Conservation (phyloP, 2,797 vertebrate genomes). For the Ambastaia sidthimunki region DNA sequence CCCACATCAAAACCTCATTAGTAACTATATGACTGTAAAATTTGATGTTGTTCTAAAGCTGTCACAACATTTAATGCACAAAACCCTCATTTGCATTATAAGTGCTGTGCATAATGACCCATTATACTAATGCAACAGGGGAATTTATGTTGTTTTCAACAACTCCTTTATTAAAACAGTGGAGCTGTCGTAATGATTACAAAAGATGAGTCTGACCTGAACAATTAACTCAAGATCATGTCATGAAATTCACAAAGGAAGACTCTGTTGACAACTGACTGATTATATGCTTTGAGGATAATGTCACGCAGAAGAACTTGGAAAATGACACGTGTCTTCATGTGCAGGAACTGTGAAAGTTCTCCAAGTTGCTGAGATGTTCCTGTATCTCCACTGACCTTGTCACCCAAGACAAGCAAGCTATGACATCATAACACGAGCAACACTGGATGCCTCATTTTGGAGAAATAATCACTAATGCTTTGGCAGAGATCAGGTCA, state of each 20-base stretch:
- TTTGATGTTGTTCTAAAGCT: slow-evolving; percentile 49
- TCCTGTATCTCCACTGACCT: slow-evolving; percentile 43
- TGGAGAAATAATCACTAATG: slow-evolving; percentile 50
- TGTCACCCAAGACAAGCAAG: slow-evolving; percentile 42
- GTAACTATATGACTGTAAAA: slow-evolving; percentile 42
- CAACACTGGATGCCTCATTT: slow-evolving; percentile 49
- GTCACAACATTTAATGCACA: slow-evolving; percentile 46
- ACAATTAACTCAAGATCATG: slow-evolving; percentile 38
- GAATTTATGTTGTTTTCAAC: slow-evolving; percentile 44
- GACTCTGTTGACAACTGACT: not conserved
- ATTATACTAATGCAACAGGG: slow-evolving; percentile 34
- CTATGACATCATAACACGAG: slow-evolving; percentile 51
- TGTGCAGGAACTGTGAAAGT: slow-evolving; percentile 16
- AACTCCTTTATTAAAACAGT: slow-evolving; percentile 34
- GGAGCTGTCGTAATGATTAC: slow-evolving; percentile 34
- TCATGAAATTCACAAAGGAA: slow-evolving; percentile 13
- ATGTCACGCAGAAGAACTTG: slow-evolving; percentile 5
- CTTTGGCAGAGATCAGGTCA: slow-evolving; percentile 69
- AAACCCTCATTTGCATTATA: slow-evolving; percentile 52
- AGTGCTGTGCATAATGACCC: slow-evolving; percentile 41
- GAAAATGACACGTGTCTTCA: slow-evolving; percentile 34
- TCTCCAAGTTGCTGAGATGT: slow-evolving; percentile 29
- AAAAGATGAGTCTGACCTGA: slow-evolving; percentile 25
- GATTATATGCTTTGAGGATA: slow-evolving; percentile 3
- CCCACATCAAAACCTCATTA: slow-evolving; percentile 51